These are phyloP conservation scores for Pelmatolapia mariae DNA, from an alignment of 2,113 vertebrate genomes.

Conservation along the genomic window DNA sequence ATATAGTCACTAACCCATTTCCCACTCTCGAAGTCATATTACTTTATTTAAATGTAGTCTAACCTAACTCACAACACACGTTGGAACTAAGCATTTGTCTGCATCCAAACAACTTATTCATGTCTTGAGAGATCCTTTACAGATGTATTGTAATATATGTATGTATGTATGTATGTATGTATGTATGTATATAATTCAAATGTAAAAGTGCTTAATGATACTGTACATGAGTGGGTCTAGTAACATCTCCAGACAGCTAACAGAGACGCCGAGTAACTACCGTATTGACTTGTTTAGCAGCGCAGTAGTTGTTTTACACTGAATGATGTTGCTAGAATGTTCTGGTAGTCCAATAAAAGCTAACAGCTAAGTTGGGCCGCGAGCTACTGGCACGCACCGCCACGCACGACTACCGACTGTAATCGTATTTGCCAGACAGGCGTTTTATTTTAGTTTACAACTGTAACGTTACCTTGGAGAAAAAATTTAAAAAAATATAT, in stretches of 20 bases:
- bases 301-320: not conserved
- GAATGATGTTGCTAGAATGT: not conserved
- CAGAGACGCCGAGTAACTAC: not conserved
- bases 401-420: not conserved
- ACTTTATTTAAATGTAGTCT: not conserved
- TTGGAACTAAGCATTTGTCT: not conserved
- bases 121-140: not conserved
- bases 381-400: not conserved
- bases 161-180: not conserved
- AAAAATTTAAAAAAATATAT: rapidly evolving
- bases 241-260: not conserved
- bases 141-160: not conserved
- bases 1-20: not conserved
- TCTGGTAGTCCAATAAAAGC: not conserved
- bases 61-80: not conserved
- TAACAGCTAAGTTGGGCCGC: not conserved
- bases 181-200: not conserved
- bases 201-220: not conserved
- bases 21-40: not conserved
- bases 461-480: not conserved
- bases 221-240: not conserved
- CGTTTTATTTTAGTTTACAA: not conserved
- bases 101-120: not conserved
- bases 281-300: not conserved
- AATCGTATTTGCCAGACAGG: not conserved